phyloP scores from a whole-genome alignment of 2,888 invertebrate species.

The Polia nebulosa region DNA sequence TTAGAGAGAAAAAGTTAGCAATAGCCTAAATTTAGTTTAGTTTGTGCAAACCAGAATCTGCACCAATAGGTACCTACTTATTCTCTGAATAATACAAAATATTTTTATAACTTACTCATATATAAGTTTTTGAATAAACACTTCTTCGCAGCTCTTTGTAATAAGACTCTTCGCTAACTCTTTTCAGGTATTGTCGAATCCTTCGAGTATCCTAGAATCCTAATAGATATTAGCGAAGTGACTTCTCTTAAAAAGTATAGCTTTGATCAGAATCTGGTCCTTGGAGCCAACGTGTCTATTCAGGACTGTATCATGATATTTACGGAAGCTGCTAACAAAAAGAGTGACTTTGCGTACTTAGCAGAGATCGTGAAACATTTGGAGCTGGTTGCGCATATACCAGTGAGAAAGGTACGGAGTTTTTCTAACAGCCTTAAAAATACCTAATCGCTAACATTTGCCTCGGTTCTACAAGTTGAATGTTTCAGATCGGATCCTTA shows the following conservation, averaged over 20 bases:
- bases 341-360: slow-evolving; percentile 89
- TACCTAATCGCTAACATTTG: background rate
- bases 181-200: slow-evolving; percentile 81
- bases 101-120: too few species aligned
- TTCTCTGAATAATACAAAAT: too few species aligned
- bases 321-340: slow-evolving; percentile 74
- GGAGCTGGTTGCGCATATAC: slow-evolving; percentile 91
- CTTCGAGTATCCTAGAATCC: slow-evolving; percentile 75
- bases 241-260: slow-evolving; percentile 75
- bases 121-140: too few species aligned
- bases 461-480: background rate
- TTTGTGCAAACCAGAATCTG: too few species aligned
- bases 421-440: background rate
- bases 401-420: slow-evolving; percentile 91
- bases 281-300: slow-evolving; percentile 92
- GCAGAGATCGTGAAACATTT: slow-evolving; percentile 90
- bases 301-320: slow-evolving; percentile 89
- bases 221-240: slow-evolving; percentile 83
- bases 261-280: slow-evolving; percentile 81
- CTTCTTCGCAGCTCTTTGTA: background rate
- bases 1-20: too few species aligned
- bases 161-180: too few species aligned
- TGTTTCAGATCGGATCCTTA: slow-evolving; percentile 90
- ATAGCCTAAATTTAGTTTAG: too few species aligned
- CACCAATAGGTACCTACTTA: too few species aligned